A percentile compares a stretch with the other conserved stretches of the same genome.
Conservation (phyloP, 1,140 invertebrate genomes). For the Babylonia areolata region DNA sequence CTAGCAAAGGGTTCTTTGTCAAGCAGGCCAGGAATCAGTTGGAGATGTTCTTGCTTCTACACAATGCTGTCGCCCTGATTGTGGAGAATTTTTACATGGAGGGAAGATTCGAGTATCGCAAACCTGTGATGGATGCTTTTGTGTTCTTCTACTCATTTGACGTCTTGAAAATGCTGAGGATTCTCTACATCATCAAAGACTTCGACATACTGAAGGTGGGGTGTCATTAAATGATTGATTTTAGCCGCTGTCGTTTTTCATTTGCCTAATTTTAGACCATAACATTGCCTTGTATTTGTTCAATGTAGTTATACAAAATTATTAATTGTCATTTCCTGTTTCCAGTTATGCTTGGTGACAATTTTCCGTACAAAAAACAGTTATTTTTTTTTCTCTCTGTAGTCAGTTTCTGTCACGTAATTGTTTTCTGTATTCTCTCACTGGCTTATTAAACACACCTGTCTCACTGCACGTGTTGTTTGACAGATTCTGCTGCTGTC, state of each 20-base stretch:
- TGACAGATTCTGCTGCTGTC: conserved; percentile 2
- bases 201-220: conserved; percentile 79
- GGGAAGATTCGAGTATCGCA: conserved; percentile 10
- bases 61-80: not conserved
- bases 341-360: no score
- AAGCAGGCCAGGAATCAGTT: conserved; percentile 73
- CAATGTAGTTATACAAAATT: no score
- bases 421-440: no score
- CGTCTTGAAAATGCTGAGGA: conserved; percentile 98
- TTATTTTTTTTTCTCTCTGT: no score
- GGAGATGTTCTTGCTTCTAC: conserved; percentile 27
- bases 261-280: no score
- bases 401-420: no score
- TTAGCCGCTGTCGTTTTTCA: no score
- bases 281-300: no score
- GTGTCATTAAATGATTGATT: not conserved
- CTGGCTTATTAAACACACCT: no score
- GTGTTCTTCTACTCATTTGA: conserved; percentile 85
- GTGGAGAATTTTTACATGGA: conserved; percentile 20
- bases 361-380: no score
- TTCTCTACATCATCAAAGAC: conserved; percentile 94
- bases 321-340: no score
- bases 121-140: conserved; percentile 14
- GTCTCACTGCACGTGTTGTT: no score
- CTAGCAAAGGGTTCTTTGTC: conserved; percentile 85